A percentile compares a stretch with the other conserved stretches of the same genome.
These are phyloP conservation scores for Octonoba sinensis DNA, from an alignment of 2,888 invertebrate species.

Conservation along the genomic window DNA sequence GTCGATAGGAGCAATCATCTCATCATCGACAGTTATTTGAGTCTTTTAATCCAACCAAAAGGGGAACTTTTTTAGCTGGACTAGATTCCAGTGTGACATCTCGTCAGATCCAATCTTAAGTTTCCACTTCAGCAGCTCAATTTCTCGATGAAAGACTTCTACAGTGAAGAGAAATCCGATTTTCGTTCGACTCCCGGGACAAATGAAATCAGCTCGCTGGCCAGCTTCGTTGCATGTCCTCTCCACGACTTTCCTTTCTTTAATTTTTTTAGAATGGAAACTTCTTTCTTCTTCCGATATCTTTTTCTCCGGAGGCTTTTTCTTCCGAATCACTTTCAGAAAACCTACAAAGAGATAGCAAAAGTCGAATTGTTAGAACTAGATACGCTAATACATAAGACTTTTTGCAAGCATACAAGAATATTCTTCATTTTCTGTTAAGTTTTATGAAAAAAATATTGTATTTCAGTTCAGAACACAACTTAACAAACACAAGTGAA, in stretches of 20 bases:
- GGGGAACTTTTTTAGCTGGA: slow-evolving; percentile 16
- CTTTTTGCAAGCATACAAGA: no score
- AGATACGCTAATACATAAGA: no score
- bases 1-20: slow-evolving; percentile 31
- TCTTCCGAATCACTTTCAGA: slow-evolving; percentile 1
- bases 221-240: slow-evolving; percentile 3
- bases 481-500: no score
- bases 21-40: slow-evolving; percentile 25
- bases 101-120: slow-evolving; percentile 35
- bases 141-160: slow-evolving; percentile 19
- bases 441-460: no score
- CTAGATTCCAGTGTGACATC: slow-evolving; percentile 34
- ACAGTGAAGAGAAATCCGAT: slow-evolving; percentile 28
- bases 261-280: slow-evolving; percentile 10
- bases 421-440: no score
- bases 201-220: slow-evolving; percentile 45
- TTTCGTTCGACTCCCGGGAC: slow-evolving; percentile 12
- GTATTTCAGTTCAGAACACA: no score
- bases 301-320: slow-evolving; percentile 10
- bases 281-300: slow-evolving; percentile 5
- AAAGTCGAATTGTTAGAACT: background rate
- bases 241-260: slow-evolving; percentile 12
- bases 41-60: slow-evolving; percentile 15
- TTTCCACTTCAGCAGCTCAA: slow-evolving; percentile 29
- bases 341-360: slow-evolving; percentile 15